A percentile compares a stretch with the other conserved stretches of the same genome.
Conservation (phyloP, 2,113 vertebrate species). For the Scartelaos histophorus region DNA sequence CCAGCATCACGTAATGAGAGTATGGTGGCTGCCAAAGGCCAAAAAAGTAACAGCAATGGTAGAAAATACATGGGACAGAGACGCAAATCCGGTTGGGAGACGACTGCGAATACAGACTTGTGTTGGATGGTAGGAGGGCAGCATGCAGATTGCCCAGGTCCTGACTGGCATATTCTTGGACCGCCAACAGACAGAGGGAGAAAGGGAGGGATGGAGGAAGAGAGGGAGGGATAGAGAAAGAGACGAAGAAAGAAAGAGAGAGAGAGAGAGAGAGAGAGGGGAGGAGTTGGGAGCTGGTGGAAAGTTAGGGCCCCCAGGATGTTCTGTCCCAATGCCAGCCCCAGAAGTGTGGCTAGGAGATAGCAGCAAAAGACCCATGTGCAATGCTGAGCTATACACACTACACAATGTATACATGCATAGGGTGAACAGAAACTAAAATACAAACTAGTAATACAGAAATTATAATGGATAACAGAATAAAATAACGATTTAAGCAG, state of each 20-base stretch:
- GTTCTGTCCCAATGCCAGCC: slow-evolving; percentile 72
- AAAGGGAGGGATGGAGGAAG: slow-evolving; percentile 19
- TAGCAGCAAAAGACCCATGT: slow-evolving; percentile 65
- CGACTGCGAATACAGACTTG: slow-evolving; percentile 29
- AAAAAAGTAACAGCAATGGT: slow-evolving; percentile 18
- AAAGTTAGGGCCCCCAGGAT: slow-evolving; percentile 72
- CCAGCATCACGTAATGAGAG: slow-evolving; percentile 45
- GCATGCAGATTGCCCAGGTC: slow-evolving; percentile 68
- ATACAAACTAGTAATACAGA: not conserved
- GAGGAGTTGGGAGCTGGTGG: slow-evolving; percentile 50
- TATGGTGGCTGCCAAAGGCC: slow-evolving; percentile 58
- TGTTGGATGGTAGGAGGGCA: slow-evolving; percentile 62
- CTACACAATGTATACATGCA: slow-evolving; percentile 25
- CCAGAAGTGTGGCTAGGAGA: slow-evolving; percentile 75
- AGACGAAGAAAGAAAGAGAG: slow-evolving; percentile 45
- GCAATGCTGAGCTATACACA: slow-evolving; percentile 50
- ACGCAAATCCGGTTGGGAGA: slow-evolving; percentile 25
- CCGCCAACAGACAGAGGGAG: slow-evolving; percentile 61
- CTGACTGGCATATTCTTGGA: slow-evolving; percentile 76
- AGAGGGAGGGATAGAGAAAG: slow-evolving; percentile 50
- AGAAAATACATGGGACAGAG: slow-evolving; percentile 40
- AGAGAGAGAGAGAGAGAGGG: slow-evolving; percentile 35
- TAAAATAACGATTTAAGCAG: too few relatives aligned
- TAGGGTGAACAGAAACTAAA: not conserved
- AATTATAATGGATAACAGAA: slow-evolving; percentile 11